Conservation (phyloP, 92 coral and sea anemone species). For the Micromussa lordhowensis region DNA sequence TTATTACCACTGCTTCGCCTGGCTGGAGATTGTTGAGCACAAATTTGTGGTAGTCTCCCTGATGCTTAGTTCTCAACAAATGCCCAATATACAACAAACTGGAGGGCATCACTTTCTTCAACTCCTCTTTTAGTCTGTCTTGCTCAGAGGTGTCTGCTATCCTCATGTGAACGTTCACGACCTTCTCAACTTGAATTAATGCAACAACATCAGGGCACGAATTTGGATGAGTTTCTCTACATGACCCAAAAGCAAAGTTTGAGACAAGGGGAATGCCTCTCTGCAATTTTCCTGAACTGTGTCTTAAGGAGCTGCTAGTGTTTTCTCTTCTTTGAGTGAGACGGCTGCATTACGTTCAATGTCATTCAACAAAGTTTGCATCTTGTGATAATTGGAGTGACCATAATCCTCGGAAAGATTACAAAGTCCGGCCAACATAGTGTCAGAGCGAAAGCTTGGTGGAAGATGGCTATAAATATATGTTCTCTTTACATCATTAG, state of each 20-base stretch:
- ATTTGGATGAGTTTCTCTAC: conserved; percentile 7
- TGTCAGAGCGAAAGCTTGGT: too few species aligned
- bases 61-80: conserved; percentile 12
- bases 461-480: too few species aligned
- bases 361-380: too few species aligned
- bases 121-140: background rate
- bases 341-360: too few species aligned
- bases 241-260: conserved; percentile 44
- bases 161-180: conserved; percentile 7
- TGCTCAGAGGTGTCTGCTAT: conserved; percentile 9
- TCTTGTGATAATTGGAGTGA: too few species aligned
- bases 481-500: conserved; percentile 8
- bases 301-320: too few species aligned
- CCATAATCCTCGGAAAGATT: too few species aligned
- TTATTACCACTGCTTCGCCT: conserved; percentile 26
- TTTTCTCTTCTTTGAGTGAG: too few species aligned
- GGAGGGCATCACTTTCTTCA: background rate
- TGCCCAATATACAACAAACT: background rate
- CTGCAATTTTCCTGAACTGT: too few species aligned
- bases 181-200: conserved; percentile 4
- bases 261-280: conserved; percentile 38
- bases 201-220: conserved; percentile 15
- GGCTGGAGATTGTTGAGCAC: background rate
- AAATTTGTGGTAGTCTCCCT: background rate
- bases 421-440: too few species aligned